Conservation (phyloP, 2,888 invertebrate genomes). For the Oegoconia quadripuncta region DNA sequence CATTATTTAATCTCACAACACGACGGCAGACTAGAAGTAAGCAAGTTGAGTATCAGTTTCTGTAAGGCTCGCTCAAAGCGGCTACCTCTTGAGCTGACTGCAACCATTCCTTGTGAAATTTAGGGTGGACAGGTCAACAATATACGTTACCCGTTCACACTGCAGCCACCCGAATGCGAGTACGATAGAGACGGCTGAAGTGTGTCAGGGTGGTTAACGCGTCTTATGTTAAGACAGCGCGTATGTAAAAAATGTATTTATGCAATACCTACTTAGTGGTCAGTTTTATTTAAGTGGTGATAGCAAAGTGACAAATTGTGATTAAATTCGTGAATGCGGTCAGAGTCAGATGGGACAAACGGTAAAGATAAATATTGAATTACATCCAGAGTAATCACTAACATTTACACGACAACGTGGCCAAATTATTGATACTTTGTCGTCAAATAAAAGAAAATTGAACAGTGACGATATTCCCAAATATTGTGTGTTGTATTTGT, state of each 20-base stretch:
- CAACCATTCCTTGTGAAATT: background rate
- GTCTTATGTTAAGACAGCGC: conserved; percentile 56
- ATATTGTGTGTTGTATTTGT: too few species aligned
- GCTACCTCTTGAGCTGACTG: background rate
- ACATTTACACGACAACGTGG: too few species aligned
- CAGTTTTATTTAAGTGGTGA: conserved; percentile 39
- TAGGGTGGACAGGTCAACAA: conserved; percentile 10
- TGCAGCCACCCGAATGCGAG: conserved; percentile 5
- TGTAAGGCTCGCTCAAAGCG: background rate
- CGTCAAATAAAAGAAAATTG: too few species aligned
- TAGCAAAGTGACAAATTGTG: conserved; percentile 58
- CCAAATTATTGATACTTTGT: too few species aligned
- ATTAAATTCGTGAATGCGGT: too few species aligned
- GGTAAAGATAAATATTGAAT: too few species aligned
- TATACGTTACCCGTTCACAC: conserved; percentile 12
- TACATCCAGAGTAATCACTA: too few species aligned
- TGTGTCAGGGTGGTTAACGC: conserved; percentile 24
- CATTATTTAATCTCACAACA: background rate
- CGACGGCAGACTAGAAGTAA: background rate
- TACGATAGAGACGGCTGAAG: conserved; percentile 8
- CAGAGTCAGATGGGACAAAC: too few species aligned
- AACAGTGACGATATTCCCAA: too few species aligned
- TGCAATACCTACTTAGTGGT: conserved; percentile 33
- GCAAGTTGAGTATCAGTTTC: background rate
- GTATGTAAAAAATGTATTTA: conserved; percentile 44